phyloP scores from a whole-genome alignment of 2,113 vertebrate genomes.

The Nothocercus nigrocapillus region DNA sequence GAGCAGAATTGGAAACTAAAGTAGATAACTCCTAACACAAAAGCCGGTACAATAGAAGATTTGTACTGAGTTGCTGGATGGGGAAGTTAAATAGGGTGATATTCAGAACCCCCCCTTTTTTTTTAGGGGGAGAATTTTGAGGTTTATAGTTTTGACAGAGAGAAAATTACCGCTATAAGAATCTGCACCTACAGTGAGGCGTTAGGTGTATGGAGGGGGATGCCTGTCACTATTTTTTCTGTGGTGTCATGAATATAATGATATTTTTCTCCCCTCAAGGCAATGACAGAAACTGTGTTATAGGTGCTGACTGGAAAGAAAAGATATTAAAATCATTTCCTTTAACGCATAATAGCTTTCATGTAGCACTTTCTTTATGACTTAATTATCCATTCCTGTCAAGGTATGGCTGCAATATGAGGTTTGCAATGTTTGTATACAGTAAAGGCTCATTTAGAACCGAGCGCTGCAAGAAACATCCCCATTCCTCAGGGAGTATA shows the following conservation, averaged over 20 bases:
- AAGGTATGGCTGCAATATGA: neutral
- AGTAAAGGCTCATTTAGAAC: neutral
- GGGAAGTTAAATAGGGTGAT: neutral
- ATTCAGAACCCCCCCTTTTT: neutral
- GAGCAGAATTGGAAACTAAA: neutral
- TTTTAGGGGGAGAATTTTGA: neutral
- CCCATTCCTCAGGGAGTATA: neutral
- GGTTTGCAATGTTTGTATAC: neutral
- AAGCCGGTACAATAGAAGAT: neutral
- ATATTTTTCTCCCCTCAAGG: neutral
- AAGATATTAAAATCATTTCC: neutral
- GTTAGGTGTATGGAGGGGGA: fast-evolving
- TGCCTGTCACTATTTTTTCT: neutral
- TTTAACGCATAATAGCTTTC: neutral
- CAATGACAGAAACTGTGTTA: neutral
- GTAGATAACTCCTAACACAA: neutral
- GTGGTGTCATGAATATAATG: neutral
- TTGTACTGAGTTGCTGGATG: neutral
- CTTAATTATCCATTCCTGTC: constrained; percentile 30
- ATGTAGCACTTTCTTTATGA: neutral
- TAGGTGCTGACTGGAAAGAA: neutral
- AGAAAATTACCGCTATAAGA: neutral
- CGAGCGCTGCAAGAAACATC: neutral
- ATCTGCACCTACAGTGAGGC: neutral
- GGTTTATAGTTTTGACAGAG: neutral